Evolutionary conservation across 2,888 invertebrate genomes (phyloP), one percentile per base, ranked within the genome.

Genomic region (Pyrrhia umbra): DNA sequence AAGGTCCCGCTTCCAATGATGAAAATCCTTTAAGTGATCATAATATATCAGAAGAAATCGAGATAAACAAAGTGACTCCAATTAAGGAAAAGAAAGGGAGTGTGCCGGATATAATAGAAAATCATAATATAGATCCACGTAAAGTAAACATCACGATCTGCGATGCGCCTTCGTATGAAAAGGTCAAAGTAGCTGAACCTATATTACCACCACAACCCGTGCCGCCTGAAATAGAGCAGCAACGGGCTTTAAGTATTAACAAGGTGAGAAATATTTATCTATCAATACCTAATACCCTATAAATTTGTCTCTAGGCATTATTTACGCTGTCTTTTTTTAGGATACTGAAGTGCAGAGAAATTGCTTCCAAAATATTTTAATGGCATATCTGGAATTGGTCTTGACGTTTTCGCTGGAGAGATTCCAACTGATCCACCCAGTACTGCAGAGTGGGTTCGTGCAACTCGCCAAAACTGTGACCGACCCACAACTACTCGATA

Each of bases 281-380:
- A n/a, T 13, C 16, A n/a, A 25, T 34, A 6, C n/a, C 9, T 6
- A 10, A 20, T n/a, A 13, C 42, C 13, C 16, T 46, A 6, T 40
- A 16, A 1, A 15, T 1, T 39, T n/a, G 2, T 39, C 5, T 16
- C 16, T 10, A 42, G 27, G 18, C 9, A 3, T 15, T 15, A 23
- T 18, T 59, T 40, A 55, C n/a, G n/a, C 13, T 20, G 20, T 43
- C 49, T 57, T 81, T 86, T 79, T 92, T 37, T 71, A 97, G 97
- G 97, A 99, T 88, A 97, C 97, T 56, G 98, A 98, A 84, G 98
- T 98, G 16, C 97, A 97, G 85, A 96, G 97, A 68, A 96, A 96
- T 59, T 97, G 98, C 18, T 96, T 98, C 94, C 97, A 98, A 25
- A 98, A 98, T 89, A 96, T 98, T 80, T 95, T 99, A 79, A 97